phyloP scores from a whole-genome alignment of 2,888 invertebrate genomes.

The Drosophila ustulata region DNA sequence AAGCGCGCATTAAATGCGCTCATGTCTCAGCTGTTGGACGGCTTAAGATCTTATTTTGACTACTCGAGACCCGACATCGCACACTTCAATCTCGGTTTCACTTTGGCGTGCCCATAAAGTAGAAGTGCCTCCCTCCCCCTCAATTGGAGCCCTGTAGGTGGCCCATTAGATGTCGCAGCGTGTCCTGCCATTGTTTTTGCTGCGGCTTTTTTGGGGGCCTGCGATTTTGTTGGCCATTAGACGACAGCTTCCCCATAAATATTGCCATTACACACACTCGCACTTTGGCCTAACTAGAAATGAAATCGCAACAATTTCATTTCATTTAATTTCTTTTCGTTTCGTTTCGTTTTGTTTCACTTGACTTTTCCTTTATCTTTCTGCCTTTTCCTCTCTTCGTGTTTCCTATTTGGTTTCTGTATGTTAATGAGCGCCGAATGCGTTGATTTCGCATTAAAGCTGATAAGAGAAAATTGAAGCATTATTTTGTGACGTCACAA shows the following conservation, averaged over 20 bases:
- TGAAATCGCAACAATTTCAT: slow-evolving; percentile 63
- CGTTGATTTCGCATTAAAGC: slow-evolving; percentile 36
- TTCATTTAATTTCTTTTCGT: slow-evolving; percentile 25
- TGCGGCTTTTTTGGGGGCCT: slow-evolving; percentile 27
- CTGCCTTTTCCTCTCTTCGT: slow-evolving; percentile 2
- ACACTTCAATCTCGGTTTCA: slow-evolving; percentile 23
- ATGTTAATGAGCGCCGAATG: slow-evolving; percentile 56
- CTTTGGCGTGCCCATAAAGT: slow-evolving; percentile 49
- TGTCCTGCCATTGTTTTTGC: slow-evolving; percentile 26
- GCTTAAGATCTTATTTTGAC: slow-evolving; percentile 52
- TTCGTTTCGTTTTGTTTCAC: slow-evolving; percentile 31
- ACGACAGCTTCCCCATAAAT: slow-evolving; percentile 42
- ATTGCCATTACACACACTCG: slow-evolving; percentile 52
- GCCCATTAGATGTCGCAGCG: slow-evolving; percentile 33
- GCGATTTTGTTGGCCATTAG: slow-evolving; percentile 29
- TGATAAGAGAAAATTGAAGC: slow-evolving; percentile 44
- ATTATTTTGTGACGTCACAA: slow-evolving; percentile 14
- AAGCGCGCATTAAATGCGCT: slow-evolving; percentile 44
- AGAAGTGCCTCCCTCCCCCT: slow-evolving; percentile 23
- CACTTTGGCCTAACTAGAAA: slow-evolving; percentile 43
- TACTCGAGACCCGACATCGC: slow-evolving; percentile 6
- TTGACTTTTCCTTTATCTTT: slow-evolving; percentile 26
- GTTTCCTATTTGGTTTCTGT: slow-evolving; percentile 29
- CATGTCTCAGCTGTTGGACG: slow-evolving; percentile 38
- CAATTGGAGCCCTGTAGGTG: slow-evolving; percentile 44